A percentile compares a stretch with the other conserved stretches of the same genome.
These are phyloP conservation scores for Callyntrura guangdongensis DNA, from an alignment of 2,888 invertebrate genomes.

Conservation along the genomic window DNA sequence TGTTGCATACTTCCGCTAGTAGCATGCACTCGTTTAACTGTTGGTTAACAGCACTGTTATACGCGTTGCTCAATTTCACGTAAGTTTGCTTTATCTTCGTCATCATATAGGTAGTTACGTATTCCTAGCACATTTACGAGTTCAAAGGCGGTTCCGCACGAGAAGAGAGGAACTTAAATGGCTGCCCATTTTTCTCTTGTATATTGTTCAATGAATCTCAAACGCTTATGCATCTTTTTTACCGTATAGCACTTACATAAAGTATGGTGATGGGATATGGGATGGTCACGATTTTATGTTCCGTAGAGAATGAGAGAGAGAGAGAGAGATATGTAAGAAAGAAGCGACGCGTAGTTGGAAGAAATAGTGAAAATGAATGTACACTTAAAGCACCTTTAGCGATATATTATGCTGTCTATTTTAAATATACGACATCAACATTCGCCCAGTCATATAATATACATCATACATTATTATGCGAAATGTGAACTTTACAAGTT, in stretches of 20 bases:
- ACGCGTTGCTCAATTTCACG: neutral
- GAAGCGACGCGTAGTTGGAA: neutral
- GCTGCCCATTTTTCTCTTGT: constrained; percentile 28
- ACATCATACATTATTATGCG: neutral
- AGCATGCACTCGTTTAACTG: neutral
- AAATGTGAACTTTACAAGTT: constrained; percentile 13
- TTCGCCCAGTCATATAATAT: neutral
- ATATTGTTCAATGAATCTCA: constrained; percentile 9
- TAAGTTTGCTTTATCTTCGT: neutral
- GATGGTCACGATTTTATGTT: constrained; percentile 12
- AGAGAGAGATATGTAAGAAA: neutral
- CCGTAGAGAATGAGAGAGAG: neutral
- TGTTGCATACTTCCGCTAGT: neutral
- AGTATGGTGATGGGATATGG: neutral
- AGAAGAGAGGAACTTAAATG: neutral
- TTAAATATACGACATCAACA: neutral
- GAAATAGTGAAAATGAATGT: constrained; percentile 3
- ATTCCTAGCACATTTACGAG: constrained; percentile 8
- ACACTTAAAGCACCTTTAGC: neutral
- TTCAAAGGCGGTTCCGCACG: constrained; percentile 37
- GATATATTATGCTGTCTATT: neutral
- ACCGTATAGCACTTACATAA: neutral
- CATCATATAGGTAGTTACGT: constrained; percentile 4
- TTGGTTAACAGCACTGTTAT: neutral
- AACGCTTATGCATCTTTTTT: neutral